phyloP scores from a whole-genome alignment of 1,140 invertebrate genomes.

The Wasmannia auropunctata region DNA sequence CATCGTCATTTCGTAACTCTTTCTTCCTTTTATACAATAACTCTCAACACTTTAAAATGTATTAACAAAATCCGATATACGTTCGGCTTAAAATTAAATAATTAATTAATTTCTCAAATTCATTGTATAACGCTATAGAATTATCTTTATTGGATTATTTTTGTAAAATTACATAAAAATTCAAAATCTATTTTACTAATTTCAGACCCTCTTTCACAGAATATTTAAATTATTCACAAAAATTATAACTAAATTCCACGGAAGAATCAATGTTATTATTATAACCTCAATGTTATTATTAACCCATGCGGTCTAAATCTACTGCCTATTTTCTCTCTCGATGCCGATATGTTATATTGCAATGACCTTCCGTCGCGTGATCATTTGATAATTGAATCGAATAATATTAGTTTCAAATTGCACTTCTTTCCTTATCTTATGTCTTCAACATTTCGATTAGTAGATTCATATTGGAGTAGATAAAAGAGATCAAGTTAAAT shows the following conservation, averaged over 20 bases:
- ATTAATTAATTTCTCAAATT: slow-evolving; percentile 1
- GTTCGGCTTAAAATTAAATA: background rate
- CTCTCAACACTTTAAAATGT: slow-evolving; percentile 1
- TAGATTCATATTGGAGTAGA: background rate
- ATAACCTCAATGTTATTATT: too few relatives aligned
- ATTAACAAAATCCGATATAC: slow-evolving; percentile 9
- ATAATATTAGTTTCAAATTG: slow-evolving; percentile 22
- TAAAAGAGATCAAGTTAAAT: slow-evolving; percentile 16
- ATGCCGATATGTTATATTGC: slow-evolving; percentile 66
- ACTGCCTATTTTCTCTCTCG: slow-evolving; percentile 8
- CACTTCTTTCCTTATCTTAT: background rate
- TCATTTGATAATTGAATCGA: background rate
- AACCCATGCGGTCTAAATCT: slow-evolving; percentile 3
- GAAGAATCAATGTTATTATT: slow-evolving; percentile 27
- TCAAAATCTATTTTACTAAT: background rate
- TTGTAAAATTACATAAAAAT: slow-evolving; percentile 1
- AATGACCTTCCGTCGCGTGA: slow-evolving; percentile 7
- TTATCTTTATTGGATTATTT: background rate
- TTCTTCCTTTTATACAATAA: slow-evolving; percentile 3
- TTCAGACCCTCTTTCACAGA: background rate
- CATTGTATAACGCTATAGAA: background rate
- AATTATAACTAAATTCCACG: background rate
- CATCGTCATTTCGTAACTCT: background rate
- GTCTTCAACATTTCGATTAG: background rate
- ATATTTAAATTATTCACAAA: background rate